These are phyloP conservation scores for Chroicocephalus ridibundus DNA, from an alignment of 2,113 vertebrate genomes.

Conservation along the genomic window DNA sequence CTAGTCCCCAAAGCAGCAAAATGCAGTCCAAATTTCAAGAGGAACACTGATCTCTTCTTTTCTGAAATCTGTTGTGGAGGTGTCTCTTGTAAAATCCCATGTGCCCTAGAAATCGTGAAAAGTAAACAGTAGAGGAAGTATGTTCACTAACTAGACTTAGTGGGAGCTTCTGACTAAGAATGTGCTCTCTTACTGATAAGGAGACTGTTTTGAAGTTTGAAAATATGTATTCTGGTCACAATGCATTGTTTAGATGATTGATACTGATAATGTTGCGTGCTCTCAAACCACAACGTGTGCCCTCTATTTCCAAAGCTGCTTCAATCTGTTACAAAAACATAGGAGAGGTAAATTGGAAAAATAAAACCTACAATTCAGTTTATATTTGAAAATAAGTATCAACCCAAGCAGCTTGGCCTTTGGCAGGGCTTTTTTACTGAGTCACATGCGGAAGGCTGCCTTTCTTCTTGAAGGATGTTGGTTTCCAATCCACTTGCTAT, in stretches of 20 bases:
- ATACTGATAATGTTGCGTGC: neutral
- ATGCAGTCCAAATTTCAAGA: neutral
- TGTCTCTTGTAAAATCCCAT: neutral
- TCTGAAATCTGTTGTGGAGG: neutral
- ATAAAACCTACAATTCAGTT: neutral
- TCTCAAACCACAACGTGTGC: neutral
- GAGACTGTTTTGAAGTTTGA: conserved; percentile 24
- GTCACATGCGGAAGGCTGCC: neutral
- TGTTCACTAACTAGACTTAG: neutral
- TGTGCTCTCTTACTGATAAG: neutral
- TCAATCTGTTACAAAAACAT: neutral
- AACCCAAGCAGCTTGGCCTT: neutral
- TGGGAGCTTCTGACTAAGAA: conserved; percentile 3
- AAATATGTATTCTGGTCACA: neutral
- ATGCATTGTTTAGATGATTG: neutral
- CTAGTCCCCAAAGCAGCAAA: neutral
- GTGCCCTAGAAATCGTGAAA: neutral
- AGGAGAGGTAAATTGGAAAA: neutral
- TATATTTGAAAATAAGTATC: neutral
- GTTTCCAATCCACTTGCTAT: neutral
- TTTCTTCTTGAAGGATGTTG: neutral
- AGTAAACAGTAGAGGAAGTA: neutral
- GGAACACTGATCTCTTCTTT: neutral
- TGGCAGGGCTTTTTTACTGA: neutral
- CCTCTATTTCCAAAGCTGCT: neutral